These are phyloP conservation scores for Ecliptopera silaceata DNA, from an alignment of 2,888 invertebrate species.

Conservation along the genomic window DNA sequence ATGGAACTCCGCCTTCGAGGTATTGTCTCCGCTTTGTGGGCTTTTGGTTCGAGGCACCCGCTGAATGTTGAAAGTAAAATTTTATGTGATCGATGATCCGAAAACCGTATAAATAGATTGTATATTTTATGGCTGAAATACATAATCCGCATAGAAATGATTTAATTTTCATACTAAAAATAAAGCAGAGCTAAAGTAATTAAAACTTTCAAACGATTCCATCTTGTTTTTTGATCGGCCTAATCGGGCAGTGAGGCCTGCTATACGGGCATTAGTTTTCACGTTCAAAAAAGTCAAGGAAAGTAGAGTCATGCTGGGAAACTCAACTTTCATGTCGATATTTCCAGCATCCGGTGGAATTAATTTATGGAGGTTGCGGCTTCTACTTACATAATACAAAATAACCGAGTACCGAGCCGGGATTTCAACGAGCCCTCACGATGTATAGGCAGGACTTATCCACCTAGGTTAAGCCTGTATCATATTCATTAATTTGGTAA, in stretches of 20 bases:
- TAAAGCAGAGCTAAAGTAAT: not conserved
- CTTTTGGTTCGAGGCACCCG: slow-evolving; percentile 16
- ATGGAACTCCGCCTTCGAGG: slow-evolving; percentile 46
- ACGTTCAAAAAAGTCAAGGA: not conserved
- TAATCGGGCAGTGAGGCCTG: too few species aligned
- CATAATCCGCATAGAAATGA: too few species aligned
- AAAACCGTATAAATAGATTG: slow-evolving; percentile 1
- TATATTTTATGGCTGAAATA: not conserved
- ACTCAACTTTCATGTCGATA: not conserved
- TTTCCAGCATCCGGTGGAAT: not conserved
- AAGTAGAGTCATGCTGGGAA: not conserved
- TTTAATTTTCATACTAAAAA: not conserved
- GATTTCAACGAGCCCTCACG: slow-evolving; percentile 20
- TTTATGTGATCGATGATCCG: slow-evolving; percentile 24
- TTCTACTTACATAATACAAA: slow-evolving; percentile 2
- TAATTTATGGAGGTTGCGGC: not conserved
- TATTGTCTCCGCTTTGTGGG: slow-evolving; percentile 50
- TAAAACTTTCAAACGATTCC: not conserved
- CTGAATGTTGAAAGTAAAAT: slow-evolving; percentile 26
- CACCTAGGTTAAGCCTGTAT: slow-evolving; percentile 22
- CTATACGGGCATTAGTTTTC: not conserved
- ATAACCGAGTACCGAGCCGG: not conserved
- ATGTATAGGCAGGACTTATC: slow-evolving; percentile 14
- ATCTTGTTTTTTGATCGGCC: not conserved
- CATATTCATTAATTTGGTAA: slow-evolving; percentile 36